These are phyloP conservation scores for Bradypodion ventrale DNA, from an alignment of 2,797 vertebrate genomes.

Conservation along the genomic window DNA sequence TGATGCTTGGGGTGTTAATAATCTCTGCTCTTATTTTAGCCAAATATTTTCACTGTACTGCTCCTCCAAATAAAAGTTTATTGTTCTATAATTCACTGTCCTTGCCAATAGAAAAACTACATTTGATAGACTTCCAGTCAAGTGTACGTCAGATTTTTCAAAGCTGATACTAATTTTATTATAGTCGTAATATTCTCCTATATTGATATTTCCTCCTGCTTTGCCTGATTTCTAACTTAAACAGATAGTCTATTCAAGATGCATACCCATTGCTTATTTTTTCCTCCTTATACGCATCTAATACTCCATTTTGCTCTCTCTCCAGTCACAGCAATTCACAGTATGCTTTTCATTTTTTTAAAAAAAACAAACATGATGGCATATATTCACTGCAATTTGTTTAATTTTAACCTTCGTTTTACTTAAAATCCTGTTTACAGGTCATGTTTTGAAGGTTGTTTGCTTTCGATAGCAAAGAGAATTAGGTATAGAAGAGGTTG, in stretches of 20 bases:
- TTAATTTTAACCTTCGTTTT: constrained; percentile 31
- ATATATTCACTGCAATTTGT: background rate
- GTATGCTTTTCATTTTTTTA: constrained; percentile 14
- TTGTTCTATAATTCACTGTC: background rate
- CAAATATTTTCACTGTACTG: background rate
- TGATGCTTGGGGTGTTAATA: background rate
- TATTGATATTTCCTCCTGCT: constrained; percentile 29
- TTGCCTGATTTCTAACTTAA: constrained; percentile 1
- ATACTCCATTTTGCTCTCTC: background rate
- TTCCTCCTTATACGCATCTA: background rate
- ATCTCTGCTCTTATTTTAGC: background rate
- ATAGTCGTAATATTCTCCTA: accelerated
- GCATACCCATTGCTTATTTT: background rate
- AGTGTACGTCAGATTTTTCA: no score
- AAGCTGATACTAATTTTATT: background rate
- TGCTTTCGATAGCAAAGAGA: background rate
- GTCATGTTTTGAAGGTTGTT: background rate
- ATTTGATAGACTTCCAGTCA: background rate
- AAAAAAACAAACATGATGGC: background rate
- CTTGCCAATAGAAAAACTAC: background rate
- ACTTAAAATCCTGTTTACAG: no score
- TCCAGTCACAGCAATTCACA: background rate
- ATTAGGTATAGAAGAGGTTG: background rate
- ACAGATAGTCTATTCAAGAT: background rate
- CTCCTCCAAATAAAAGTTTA: background rate